Base-by-base conservation (phyloP, 2,888 invertebrate genomes). In the Archips crataeganus region DNA sequence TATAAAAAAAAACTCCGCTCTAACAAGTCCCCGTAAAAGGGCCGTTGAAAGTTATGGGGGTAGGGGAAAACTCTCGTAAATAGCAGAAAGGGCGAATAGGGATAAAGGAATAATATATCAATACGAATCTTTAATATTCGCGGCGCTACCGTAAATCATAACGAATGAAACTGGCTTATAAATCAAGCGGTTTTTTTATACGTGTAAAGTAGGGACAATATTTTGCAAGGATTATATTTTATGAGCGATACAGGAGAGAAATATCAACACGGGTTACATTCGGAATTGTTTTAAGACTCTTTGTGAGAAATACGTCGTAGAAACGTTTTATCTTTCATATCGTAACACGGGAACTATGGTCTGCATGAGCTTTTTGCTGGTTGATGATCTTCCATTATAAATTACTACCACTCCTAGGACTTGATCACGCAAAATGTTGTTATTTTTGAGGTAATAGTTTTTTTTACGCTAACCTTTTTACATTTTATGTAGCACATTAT, bases 41-140 rank as follows among this genome's bases (percentile, higher is more conserved):
- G 91, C 91, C 90, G 90, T 87, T 89, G 89, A 89, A 93, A 93
- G 92, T 93, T 93, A 93, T 91, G 91, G 92, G 91, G 90, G 91
- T 89, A 83, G 90, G 92, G 88, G 87, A 88, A 42, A 88, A 87
- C 83, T 89, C 92, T 89, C 93, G 92, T 93, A 94, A 94, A 94
- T 94, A 93, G 91, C 90, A 87, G 87, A 84, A 87, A 87, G 88
- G 90, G 91, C 91, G 89, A 93, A 92, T 89, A 85, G 87, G 94
- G 92, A 94, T 93, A 93, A 93, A 93, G 91, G 92, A 92, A 93
- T 93, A 94, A 94, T 94, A 94, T 94, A 94, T 94, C 94, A 94
- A 93, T 94, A 92, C 90, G 92, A 93, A 92, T 94, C 93, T 93
- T 94, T 94, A 94, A 93, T 94, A 94, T 93, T 93, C 91, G 91